These are phyloP conservation scores for Myotis vivesi DNA, from an alignment of 2,797 vertebrate species.

Conservation along the genomic window DNA sequence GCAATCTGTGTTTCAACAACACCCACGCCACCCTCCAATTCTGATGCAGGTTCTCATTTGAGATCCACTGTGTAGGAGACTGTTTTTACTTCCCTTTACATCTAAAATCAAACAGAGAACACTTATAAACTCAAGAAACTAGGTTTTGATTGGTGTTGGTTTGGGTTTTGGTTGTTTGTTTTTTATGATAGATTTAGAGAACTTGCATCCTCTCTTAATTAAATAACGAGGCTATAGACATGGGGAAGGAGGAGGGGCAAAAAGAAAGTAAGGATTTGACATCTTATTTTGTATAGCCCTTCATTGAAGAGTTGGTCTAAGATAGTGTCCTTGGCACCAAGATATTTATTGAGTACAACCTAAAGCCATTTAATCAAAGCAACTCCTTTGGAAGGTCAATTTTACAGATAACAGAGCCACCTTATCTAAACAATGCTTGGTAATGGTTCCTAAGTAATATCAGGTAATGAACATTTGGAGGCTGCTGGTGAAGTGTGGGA, in stretches of 20 bases:
- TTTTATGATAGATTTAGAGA: background rate
- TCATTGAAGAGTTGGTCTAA: constrained; percentile 52
- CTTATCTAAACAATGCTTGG: constrained; percentile 54
- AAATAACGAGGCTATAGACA: background rate
- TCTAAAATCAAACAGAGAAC: background rate
- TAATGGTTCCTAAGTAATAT: constrained; percentile 43
- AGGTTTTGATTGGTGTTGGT: background rate
- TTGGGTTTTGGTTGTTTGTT: background rate
- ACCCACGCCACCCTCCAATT: too few relatives aligned
- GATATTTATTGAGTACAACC: constrained; percentile 51
- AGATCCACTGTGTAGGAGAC: too few relatives aligned
- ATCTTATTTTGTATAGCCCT: background rate
- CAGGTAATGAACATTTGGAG: background rate
- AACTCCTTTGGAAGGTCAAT: constrained; percentile 61
- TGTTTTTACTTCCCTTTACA: background rate
- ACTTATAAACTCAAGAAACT: background rate
- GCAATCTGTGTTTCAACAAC: background rate
- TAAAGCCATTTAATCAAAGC: constrained; percentile 65
- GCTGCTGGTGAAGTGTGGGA: background rate
- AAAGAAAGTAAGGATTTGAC: background rate
- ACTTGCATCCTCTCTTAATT: background rate
- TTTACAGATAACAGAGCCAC: constrained; percentile 4
- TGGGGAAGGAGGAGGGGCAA: background rate
- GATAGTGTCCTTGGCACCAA: constrained; percentile 58
- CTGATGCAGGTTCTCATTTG: background rate